phyloP scores from a whole-genome alignment of 2,797 vertebrate species.

The Eptatretus atami region DNA sequence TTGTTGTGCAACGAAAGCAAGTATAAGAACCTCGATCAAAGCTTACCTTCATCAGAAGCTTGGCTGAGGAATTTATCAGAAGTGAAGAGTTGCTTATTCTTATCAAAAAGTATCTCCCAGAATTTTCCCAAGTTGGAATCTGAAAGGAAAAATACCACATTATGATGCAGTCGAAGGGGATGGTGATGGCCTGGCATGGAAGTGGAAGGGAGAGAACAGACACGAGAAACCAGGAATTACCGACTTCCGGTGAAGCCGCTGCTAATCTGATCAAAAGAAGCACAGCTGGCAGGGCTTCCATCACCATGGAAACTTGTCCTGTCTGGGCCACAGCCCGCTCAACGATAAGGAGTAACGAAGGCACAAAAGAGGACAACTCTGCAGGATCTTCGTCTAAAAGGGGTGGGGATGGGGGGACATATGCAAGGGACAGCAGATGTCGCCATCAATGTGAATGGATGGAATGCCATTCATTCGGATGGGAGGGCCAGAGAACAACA shows the following conservation, averaged over 20 bases:
- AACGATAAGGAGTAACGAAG: conserved; percentile 42
- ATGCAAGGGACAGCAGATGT: neutral
- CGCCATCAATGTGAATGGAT: neutral
- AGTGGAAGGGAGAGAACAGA: conserved; percentile 5
- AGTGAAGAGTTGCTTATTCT: conserved; percentile 68
- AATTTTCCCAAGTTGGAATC: conserved; percentile 44
- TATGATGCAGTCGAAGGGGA: too few relatives aligned
- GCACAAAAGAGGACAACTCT: conserved; percentile 37
- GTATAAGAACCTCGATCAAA: neutral
- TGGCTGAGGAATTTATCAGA: conserved; percentile 72
- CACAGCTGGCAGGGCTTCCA: conserved; percentile 47
- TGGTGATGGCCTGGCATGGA: too few relatives aligned
- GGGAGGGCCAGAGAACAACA: too few relatives aligned
- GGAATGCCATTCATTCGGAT: neutral
- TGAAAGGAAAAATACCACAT: conserved; percentile 13
- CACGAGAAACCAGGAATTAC: conserved; percentile 16
- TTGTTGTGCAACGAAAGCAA: too few relatives aligned
- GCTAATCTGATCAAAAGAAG: conserved; percentile 48
- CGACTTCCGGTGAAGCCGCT: conserved; percentile 30
- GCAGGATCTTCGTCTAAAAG: conserved; percentile 39
- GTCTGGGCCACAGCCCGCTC: conserved; percentile 60
- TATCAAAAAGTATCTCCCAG: conserved; percentile 66
- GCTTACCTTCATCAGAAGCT: conserved; percentile 50
- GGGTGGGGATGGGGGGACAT: neutral
- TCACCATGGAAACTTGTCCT: conserved; percentile 43